A percentile compares a stretch with the other conserved stretches of the same genome.
Conservation (phyloP, 2,888 invertebrate genomes). For the Pachycephus smyrnensis region DNA sequence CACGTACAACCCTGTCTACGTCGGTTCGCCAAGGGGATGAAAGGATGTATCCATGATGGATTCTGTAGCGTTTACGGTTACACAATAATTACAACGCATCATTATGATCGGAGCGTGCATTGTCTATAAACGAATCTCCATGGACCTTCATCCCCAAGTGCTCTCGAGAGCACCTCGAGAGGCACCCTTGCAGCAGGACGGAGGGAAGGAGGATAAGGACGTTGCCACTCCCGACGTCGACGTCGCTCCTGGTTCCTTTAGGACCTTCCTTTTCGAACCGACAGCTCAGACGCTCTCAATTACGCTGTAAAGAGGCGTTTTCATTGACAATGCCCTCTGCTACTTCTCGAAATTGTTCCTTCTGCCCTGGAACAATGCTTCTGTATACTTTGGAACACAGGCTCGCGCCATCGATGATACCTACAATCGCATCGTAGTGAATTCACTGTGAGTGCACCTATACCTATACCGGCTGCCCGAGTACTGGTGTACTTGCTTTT, state of each 20-base stretch:
- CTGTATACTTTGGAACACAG: not conserved
- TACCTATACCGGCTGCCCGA: not conserved
- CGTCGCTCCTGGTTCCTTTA: not conserved
- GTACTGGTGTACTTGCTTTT: not conserved
- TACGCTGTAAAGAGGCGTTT: slow-evolving; percentile 15
- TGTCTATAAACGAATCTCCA: slow-evolving; percentile 2
- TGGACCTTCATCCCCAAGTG: not conserved
- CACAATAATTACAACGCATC: slow-evolving; percentile 10
- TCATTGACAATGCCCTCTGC: slow-evolving; percentile 18
- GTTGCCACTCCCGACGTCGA: too few relatives aligned
- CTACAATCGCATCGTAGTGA: not conserved
- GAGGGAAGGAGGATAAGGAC: too few relatives aligned
- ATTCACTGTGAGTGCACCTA: too few relatives aligned
- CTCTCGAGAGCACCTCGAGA: not conserved
- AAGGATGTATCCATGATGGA: slow-evolving; percentile 2
- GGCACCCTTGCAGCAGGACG: not conserved
- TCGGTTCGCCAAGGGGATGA: not conserved
- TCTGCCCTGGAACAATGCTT: not conserved
- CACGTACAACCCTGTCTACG: not conserved
- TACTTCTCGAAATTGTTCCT: slow-evolving; percentile 19
- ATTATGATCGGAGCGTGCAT: slow-evolving; percentile 7
- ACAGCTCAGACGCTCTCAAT: slow-evolving; percentile 8
- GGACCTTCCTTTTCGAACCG: not conserved
- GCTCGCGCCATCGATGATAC: not conserved
- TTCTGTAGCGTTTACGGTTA: slow-evolving; percentile 7